Conservation (phyloP, 35 echinoderm and acorn worm species). For the Lytechinus variegatus region DNA sequence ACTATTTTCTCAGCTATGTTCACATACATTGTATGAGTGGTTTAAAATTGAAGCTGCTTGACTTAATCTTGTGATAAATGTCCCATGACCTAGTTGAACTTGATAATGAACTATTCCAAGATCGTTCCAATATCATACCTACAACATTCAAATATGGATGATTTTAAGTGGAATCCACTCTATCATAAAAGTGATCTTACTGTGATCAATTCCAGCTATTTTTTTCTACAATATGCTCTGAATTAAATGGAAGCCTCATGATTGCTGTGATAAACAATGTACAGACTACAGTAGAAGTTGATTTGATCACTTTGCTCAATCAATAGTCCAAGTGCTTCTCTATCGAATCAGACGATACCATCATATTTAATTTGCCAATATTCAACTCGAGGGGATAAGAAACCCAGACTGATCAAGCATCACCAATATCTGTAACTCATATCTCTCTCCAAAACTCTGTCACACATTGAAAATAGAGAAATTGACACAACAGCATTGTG, state of each 20-base stretch:
- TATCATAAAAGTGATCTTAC: too few relatives aligned
- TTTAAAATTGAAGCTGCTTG: too few relatives aligned
- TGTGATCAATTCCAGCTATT: too few relatives aligned
- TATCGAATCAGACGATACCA: background rate
- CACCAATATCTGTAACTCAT: background rate
- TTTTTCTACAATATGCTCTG: too few relatives aligned
- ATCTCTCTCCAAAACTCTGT: background rate
- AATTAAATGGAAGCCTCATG: background rate
- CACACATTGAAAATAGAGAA: background rate
- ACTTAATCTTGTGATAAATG: too few relatives aligned
- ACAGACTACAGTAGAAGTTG: background rate
- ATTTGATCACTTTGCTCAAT: background rate
- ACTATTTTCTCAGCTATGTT: too few relatives aligned
- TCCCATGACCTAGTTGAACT: too few relatives aligned
- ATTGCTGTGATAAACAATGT: background rate
- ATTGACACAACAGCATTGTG: background rate
- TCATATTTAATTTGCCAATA: background rate
- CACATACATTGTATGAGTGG: too few relatives aligned
- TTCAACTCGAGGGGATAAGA: background rate
- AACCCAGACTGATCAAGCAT: background rate
- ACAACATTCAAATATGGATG: background rate
- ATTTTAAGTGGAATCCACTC: too few relatives aligned
- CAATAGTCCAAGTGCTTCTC: background rate
- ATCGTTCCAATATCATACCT: background rate
- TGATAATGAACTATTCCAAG: too few relatives aligned